Conservation (phyloP, 1,140 invertebrate genomes). For the Diorhabda carinulata region DNA sequence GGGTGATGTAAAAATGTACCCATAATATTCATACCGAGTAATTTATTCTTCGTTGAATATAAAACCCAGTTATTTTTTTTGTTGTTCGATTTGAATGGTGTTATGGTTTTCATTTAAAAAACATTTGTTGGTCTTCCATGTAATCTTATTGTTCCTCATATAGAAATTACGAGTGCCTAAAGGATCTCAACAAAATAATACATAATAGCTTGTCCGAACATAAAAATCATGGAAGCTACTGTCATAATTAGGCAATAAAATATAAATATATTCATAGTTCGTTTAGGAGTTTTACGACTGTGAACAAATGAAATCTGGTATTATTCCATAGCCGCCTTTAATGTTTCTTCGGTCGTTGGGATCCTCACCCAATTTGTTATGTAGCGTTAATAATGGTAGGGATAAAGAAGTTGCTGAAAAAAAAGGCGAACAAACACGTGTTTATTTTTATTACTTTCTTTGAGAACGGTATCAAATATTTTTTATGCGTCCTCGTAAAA, state of each 20-base stretch:
- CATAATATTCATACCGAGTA: too few relatives aligned
- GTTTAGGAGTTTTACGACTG: conserved; percentile 18
- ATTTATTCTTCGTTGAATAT: too few relatives aligned
- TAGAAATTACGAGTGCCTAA: background rate
- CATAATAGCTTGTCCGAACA: conserved; percentile 20
- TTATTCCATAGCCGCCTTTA: conserved; percentile 17
- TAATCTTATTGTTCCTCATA: background rate
- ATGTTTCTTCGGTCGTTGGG: conserved; percentile 6
- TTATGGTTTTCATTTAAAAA: background rate
- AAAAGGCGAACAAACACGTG: conserved; percentile 19
- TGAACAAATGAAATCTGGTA: conserved; percentile 20
- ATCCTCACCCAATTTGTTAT: conserved; percentile 22
- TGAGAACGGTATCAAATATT: conserved; percentile 15
- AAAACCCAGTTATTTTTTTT: too few relatives aligned
- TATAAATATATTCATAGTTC: conserved; percentile 24
- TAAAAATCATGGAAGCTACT: conserved; percentile 23
- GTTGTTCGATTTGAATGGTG: too few relatives aligned
- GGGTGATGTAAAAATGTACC: too few relatives aligned
- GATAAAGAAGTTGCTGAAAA: conserved; percentile 12
- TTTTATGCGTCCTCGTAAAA: conserved; percentile 17
- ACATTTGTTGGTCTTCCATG: background rate
- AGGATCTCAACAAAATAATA: conserved; percentile 17
- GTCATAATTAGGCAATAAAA: conserved; percentile 21
- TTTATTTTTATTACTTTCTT: conserved; percentile 23
- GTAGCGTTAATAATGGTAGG: conserved; percentile 17